A percentile compares a stretch with the other conserved stretches of the same genome.
phyloP scores from a whole-genome alignment of 1,140 invertebrate genomes.

The Drosophila aff. region DNA sequence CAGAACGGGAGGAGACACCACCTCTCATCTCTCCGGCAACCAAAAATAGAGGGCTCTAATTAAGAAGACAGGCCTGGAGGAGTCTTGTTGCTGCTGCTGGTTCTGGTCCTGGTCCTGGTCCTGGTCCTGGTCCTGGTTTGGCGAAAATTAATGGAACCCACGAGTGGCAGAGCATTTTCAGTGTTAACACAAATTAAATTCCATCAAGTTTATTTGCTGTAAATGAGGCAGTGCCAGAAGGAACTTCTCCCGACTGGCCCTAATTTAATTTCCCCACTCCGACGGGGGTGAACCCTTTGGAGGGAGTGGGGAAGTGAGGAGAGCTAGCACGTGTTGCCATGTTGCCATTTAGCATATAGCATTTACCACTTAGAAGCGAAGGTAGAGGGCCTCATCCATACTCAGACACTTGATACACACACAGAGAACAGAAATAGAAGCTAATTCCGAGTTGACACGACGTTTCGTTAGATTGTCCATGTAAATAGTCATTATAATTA shows the following conservation, averaged over 20 bases:
- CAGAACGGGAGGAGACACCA: slow-evolving; percentile 1
- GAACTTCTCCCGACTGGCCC: slow-evolving; percentile 12
- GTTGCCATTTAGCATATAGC: slow-evolving; percentile 21
- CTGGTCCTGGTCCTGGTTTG: slow-evolving; percentile 20
- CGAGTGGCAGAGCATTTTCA: slow-evolving; percentile 48
- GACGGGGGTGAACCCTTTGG: slow-evolving; percentile 1
- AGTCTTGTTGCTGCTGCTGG: background rate
- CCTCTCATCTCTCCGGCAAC: slow-evolving; percentile 3
- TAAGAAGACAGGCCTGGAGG: slow-evolving; percentile 56
- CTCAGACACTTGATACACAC: slow-evolving; percentile 11
- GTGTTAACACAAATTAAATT: slow-evolving; percentile 70
- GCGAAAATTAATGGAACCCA: slow-evolving; percentile 62
- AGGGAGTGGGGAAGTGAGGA: background rate
- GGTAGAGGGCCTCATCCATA: slow-evolving; percentile 11
- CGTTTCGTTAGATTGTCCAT: slow-evolving; percentile 40
- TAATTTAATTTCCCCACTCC: slow-evolving; percentile 46
- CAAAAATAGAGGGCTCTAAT: slow-evolving; percentile 46
- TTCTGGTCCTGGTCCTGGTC: background rate
- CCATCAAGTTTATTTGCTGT: slow-evolving; percentile 72
- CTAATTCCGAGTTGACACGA: slow-evolving; percentile 25
- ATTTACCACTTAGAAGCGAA: slow-evolving; percentile 37
- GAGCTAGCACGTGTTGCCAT: slow-evolving; percentile 58
- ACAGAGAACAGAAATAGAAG: slow-evolving; percentile 6
- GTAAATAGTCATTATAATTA: slow-evolving; percentile 82
- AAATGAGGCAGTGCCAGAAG: slow-evolving; percentile 47